Base-by-base conservation (phyloP, 2,888 invertebrate species). In the Aphidius colemani region DNA sequence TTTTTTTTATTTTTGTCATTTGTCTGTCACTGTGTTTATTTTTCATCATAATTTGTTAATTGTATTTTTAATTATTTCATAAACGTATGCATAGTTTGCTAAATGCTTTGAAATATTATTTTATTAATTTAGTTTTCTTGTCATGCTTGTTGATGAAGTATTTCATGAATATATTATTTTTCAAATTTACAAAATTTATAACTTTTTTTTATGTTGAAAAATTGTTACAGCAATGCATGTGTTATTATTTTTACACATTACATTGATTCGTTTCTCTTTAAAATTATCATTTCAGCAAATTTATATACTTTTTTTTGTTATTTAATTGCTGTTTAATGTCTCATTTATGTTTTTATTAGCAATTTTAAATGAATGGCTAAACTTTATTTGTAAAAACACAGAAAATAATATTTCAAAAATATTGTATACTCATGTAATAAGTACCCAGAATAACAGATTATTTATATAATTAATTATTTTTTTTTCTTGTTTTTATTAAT, bases 81-180 rank as follows among this genome's bases (percentile, higher is more conserved):
- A 56, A 10, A 57, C 40, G 55, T 63, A 57, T 61, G 59, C 59
- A 46, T 67, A 59, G 61, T 62, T 56, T 60, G 30, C 59, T 49
- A 53, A 55, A 64, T 59, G 57, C 66, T 63, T 66, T 58, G 46
- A 30, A 53, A 55, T 30, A 65, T 70, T 30, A 30, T 30, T 30
- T 30, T 30, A 30, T 5, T 30, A 30, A 30, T 56, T 41, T 63
- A 48, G 44, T 13, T 61, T 61, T 61, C 44, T 60, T 64, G 53
- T 59, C 56, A 59, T 50, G 7, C 46, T 59, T 53, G 51, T 61
- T 61, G 3, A 30, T 30, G 30, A 3, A 30, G 5, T 30, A n/a
- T 3, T 30, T 30, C 30, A 30, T 30, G 30, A 30, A 30, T 30
- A 30, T 30, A 30, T 30, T 30, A 30, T 30, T 30, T 30, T 30